Percentiles rank a stretch among this genome's conserved stretches.
Conservation (phyloP, 2,113 vertebrate genomes). For the Dryoscopus gambensis region DNA sequence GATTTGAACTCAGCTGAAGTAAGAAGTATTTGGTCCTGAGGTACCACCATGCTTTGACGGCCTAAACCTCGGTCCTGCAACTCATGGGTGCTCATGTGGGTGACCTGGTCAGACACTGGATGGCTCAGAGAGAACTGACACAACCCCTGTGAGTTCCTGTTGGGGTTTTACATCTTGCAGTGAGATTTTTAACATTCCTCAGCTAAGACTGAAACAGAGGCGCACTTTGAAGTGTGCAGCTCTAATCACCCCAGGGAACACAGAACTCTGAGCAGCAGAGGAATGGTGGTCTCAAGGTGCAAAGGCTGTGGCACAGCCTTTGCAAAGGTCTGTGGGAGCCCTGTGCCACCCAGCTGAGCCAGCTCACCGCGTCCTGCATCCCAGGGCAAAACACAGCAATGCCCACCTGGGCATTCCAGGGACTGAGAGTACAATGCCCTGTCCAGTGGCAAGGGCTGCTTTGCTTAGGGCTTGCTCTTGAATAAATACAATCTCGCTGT, state of each 20-base stretch:
- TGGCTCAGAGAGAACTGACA: background rate
- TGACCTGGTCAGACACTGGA: background rate
- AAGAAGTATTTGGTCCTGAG: background rate
- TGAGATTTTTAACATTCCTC: background rate
- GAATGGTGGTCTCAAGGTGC: too few relatives aligned
- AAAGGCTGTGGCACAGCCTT: background rate
- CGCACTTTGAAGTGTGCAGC: rapidly evolving
- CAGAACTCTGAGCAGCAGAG: background rate
- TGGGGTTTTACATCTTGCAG: background rate
- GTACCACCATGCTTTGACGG: background rate
- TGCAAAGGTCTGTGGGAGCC: background rate
- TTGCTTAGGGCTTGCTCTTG: background rate
- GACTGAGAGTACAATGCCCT: background rate
- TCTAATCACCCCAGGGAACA: background rate
- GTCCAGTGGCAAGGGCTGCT: background rate
- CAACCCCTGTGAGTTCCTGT: background rate
- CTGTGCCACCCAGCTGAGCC: background rate
- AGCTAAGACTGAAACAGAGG: background rate
- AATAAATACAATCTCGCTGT: background rate
- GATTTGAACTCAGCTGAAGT: background rate
- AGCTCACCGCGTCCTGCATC: background rate
- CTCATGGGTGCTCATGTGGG: background rate
- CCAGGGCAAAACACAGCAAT: background rate
- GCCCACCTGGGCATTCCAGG: background rate
- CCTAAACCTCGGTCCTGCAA: background rate